Evolutionary conservation across 2,797 vertebrate genomes (phyloP), one percentile per base, ranked within the genome.

Genomic region (Pogoniulus pusillus): DNA sequence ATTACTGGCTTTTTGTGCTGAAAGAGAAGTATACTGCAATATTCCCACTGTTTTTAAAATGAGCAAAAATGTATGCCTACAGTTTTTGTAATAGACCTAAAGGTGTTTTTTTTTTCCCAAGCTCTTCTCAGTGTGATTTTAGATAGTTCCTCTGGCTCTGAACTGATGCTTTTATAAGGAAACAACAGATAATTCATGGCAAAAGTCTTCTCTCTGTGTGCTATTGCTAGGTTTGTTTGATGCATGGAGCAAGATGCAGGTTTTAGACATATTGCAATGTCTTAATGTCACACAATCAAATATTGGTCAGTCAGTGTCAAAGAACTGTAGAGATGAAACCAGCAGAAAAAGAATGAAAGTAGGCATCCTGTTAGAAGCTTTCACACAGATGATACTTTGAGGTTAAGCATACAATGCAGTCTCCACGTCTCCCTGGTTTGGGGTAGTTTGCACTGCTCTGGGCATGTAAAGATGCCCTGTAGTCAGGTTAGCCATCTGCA

Each of bases 1-100:
- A 90, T 90, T 89, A 68, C 59, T 78, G 80, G 74, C 47, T 90
- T 71, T 90, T 89, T 91, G 60, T 89, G 70, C 89, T 81, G 51
- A 74, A 87, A 90, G 32, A 78, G 51, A 66, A 93, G 17, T 24
- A 20, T 51, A 71, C 86, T 72, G 70, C 43, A 92, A 82, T 75
- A 90, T 77, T 66, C 82, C 47, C 63, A 60, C 82, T 89, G 85
- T 82, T 81, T 91, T 81, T 81, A 72, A 94, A 85, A 89, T 43
- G 24, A 94, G 8, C 9, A 88, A 74, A 93, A 93, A 89, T 87
- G 35, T 22, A 78, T 72, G 87, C 93, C 37, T 68, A 39, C 3
- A 29, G 11, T 37, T 89, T 89, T 93, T 83, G 39, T 55, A 90
- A 74, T 15, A 80, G 72, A 55, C n/a, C 34, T 62, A 86, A 37